Evolutionary conservation across 2,888 invertebrate genomes (phyloP), one percentile per base, ranked within the genome.

Genomic region (Drosophila peninsularis): DNA sequence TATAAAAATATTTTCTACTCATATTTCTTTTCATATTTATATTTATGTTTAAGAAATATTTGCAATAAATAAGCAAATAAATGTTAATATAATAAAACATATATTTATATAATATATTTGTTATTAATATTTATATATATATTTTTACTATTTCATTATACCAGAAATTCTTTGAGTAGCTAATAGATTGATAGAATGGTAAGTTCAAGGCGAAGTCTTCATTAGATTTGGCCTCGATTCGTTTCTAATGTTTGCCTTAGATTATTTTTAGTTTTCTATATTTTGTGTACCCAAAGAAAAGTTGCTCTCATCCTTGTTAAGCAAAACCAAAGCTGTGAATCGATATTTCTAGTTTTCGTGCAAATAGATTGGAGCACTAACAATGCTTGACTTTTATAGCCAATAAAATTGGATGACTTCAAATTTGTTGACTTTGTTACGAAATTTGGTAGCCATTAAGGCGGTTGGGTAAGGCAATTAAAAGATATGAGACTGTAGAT

Each of bases 321-420:
- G 10, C 45, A 17, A 47, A 47, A 30, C 45, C 45, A 47, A 30
- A 47, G 45, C 17, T 17, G 17, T n/a, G 30, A 47, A 47, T 47
- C 45, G 45, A 47, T 47, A 30, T 47, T 47, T 30, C 17, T 11
- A 11, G 17, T 27, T 47, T 30, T 30, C 27, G 6, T 30, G 27
- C 3, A 47, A 47, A 17, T 30, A 47, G 17, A 47, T 47, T 47
- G 30, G 11, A 5, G 3, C 30, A 27, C 17, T 30, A 30, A 47
- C 45, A 47, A 47, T 47, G 45, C 45, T n/a, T n/a, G 17, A 47
- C 45, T 30, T 47, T 47, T 30, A 47, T 47, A 0, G 17, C 27
- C 6, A 47, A 47, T 47, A 47, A 47, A 47, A 17, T 6, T 30
- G 11, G 17, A 27, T 5, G 27, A 30, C 11, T 47, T 47, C 10